Evolutionary conservation across 1,140 invertebrate genomes (phyloP), one percentile per base, ranked within the genome.

Genomic region (Heliconius hermathena): DNA sequence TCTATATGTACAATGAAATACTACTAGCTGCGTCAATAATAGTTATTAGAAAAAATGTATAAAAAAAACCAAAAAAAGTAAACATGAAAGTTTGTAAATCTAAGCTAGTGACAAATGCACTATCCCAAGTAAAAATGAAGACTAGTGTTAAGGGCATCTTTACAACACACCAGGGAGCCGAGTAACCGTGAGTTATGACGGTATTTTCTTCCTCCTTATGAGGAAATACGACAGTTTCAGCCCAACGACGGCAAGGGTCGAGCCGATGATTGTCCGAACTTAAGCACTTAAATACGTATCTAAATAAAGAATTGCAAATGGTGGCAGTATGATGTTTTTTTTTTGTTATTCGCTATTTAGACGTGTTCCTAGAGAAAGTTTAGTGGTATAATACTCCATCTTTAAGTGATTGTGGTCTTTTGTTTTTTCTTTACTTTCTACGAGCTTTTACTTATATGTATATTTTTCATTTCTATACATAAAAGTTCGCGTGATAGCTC

Each of bases 131-230:
- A 87, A 90, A 92, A 94, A 94, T 92, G 90, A 94, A 94, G 91
- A 93, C 89, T 92, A 91, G 91, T 90, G 90, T 90, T 91, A 91
- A 93, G 91, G 91, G 90, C 91, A 92, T 91, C 89, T 92, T 92
- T 92, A 94, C 89, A 92, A 91, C 91, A 90, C 92, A 80, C 91
- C 82, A 81, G 92, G 91, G 91, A 92, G 86, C 87, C 82, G 83
- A 80, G 87, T 94, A 93, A 93, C 88, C 81, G 88, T 94, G 90
- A 94, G 86, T 92, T 93, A 94, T 92, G 87, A 89, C 81, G 87
- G 91, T 89, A 89, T 91, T 91, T 88, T 92, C 90, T 89, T 87
- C 90, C 87, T 88, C 91, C 89, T 93, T 92, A 93, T 93, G 91
- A 93, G 92, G 89, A 93, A 94, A 93, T 92, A 94, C 92, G 92